Conservation (phyloP, 2,888 invertebrate species). For the Oscheius sp. region DNA sequence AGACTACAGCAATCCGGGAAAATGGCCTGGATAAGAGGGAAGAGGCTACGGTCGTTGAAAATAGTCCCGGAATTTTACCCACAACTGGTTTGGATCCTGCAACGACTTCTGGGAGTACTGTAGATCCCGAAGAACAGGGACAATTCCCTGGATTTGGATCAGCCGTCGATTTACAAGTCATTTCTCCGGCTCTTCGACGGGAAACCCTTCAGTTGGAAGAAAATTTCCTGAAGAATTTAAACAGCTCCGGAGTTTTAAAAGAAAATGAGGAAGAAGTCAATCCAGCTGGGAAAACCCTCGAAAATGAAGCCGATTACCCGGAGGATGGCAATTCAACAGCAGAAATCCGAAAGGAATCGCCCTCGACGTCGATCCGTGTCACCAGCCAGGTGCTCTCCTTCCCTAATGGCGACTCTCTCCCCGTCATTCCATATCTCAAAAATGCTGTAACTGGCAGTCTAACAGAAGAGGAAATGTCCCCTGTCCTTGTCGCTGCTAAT, state of each 20-base stretch:
- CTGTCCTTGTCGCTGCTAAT: conserved; percentile 25
- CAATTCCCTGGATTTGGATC: conserved; percentile 20
- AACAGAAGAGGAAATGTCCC: conserved; percentile 17
- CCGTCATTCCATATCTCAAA: not conserved
- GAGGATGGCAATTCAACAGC: conserved; percentile 1
- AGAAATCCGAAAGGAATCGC: not conserved
- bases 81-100: not conserved
- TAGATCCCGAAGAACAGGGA: not conserved
- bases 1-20: not conserved
- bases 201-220: not conserved
- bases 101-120: not conserved
- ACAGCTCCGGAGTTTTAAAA: not conserved
- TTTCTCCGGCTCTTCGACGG: not conserved
- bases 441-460: not conserved
- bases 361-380: not conserved
- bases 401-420: not conserved
- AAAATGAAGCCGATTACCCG: not conserved
- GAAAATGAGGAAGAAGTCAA: not conserved
- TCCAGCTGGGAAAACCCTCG: not conserved
- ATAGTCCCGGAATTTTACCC: not conserved
- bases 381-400: not conserved
- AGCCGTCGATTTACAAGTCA: conserved; percentile 3
- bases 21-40: not conserved
- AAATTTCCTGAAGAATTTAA: not conserved
- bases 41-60: not conserved